These are phyloP conservation scores for Andrena trimmerana DNA, from an alignment of 2,888 invertebrate genomes.

Conservation along the genomic window DNA sequence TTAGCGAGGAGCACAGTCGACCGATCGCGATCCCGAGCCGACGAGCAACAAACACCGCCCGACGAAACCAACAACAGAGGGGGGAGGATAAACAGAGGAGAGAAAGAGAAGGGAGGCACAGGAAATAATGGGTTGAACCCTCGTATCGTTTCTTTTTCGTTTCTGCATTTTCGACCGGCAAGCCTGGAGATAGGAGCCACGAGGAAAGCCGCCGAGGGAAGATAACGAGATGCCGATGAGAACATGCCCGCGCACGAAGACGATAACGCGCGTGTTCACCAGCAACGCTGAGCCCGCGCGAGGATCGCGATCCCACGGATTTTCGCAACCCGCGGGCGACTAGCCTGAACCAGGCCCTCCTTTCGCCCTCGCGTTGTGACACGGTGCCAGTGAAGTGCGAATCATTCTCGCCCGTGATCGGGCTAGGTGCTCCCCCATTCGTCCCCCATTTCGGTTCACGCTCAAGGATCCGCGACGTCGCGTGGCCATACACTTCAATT, in stretches of 20 bases:
- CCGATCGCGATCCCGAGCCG: slow-evolving; percentile 1
- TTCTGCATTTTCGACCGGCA: slow-evolving; percentile 28
- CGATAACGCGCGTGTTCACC: slow-evolving; percentile 41
- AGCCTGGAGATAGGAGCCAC: slow-evolving; percentile 12
- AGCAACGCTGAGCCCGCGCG: slow-evolving; percentile 42
- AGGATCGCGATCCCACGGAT: slow-evolving; percentile 51
- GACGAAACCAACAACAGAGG: not conserved
- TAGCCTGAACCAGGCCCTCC: slow-evolving; percentile 30
- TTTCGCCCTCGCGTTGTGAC: slow-evolving; percentile 40
- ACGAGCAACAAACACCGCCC: not conserved
- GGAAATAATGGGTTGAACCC: slow-evolving; percentile 78
- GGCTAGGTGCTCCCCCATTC: not conserved
- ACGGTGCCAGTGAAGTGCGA: slow-evolving; percentile 59
- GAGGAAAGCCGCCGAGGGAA: slow-evolving; percentile 16
- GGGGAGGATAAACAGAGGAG: not conserved
- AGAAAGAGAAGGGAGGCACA: not conserved
- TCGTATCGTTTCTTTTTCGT: slow-evolving; percentile 35
- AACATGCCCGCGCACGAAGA: slow-evolving; percentile 43
- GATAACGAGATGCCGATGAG: slow-evolving; percentile 55
- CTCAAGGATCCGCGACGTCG: not conserved
- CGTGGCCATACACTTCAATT: no score
- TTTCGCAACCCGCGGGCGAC: slow-evolving; percentile 39
- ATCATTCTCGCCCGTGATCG: slow-evolving; percentile 11
- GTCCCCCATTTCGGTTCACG: not conserved
- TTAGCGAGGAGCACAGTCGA: not conserved